Base-by-base conservation (phyloP, 1,140 invertebrate species). In the Muscidifurax raptorellus region DNA sequence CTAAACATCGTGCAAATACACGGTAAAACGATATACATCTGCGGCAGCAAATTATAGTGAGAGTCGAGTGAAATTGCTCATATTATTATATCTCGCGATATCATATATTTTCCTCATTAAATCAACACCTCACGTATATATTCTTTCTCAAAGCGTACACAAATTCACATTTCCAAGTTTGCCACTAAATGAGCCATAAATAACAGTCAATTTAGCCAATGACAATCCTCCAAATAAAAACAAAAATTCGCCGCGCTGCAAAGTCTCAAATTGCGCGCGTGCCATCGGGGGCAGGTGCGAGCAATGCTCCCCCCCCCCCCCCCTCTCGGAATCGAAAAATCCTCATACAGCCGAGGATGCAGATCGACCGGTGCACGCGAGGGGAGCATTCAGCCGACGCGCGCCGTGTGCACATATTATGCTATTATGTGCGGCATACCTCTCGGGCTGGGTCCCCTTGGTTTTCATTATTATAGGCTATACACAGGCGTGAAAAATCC, bases 31-130 rank as follows among this genome's bases (percentile, higher is more conserved):
- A 77, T 15, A 75, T 76, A n/a, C n/a, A n/a, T n/a, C n/a, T n/a
- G n/a, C n/a, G n/a, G n/a, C n/a, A n/a, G n/a, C n/a, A n/a, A n/a
- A n/a, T n/a, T n/a, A 22, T 64, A 83, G 67, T 28, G 83, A 80
- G 78, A 80, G 71, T 40, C 1, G 27, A 80, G 59, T 44, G 30
- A 84, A 84, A 84, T 80, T 67, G 10, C 3, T 80, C 67, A 15
- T 13, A 13, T 28, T 28, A 28, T 12, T 7, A 7, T 80, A 69
- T 80, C 66, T 12, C 9, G n/a, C 30, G 32, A 27, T 22, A 22
- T 59, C 1, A 4, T 47, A 27, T 9, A 47, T 27, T 22, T 75
- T 75, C 40, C 12, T 28, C 3, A 36, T 30, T n/a, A 59, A n/a
- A n/a, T n/a, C 52, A 59, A 59, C 1, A 52, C 47, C 9, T 52